These are phyloP conservation scores for Rhopalosiphum maidis DNA, from an alignment of 1,140 invertebrate genomes.

Conservation along the genomic window DNA sequence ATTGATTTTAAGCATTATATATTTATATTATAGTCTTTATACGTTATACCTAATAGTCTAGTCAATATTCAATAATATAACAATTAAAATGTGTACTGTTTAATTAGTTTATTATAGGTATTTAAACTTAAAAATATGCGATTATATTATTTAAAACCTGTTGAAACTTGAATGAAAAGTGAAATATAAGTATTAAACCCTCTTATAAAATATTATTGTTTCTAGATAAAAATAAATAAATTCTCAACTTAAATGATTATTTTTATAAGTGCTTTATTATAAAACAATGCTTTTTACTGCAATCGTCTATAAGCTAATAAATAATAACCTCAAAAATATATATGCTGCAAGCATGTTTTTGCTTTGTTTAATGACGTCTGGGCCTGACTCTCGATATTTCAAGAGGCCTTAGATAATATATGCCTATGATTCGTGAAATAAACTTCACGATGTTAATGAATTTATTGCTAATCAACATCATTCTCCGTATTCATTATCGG, in stretches of 20 bases:
- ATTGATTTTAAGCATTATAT: not conserved
- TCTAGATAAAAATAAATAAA: slow-evolving; percentile 6
- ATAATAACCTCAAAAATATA: not conserved
- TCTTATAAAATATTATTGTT: slow-evolving; percentile 27
- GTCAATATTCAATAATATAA: not conserved
- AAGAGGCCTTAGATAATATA: not conserved
- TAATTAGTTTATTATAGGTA: not conserved
- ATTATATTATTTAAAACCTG: not conserved
- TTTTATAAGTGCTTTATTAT: not conserved
- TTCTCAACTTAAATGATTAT: not conserved
- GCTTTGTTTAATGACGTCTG: not conserved
- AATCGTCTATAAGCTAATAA: not conserved
- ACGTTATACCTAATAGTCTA: not conserved
- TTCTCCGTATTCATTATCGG: not conserved
- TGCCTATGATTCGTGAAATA: not conserved
- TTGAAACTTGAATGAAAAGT: not conserved
- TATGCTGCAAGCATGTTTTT: not conserved
- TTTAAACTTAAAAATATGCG: not conserved
- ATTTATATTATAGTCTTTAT: not conserved
- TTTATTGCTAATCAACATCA: not conserved
- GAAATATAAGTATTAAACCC: not conserved
- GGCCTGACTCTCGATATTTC: not conserved
- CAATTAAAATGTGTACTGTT: not conserved
- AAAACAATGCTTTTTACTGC: not conserved
- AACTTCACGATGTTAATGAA: not conserved